Evolutionary conservation across 2,888 invertebrate genomes (phyloP).

Genomic region (Iselma pallidipennis): DNA sequence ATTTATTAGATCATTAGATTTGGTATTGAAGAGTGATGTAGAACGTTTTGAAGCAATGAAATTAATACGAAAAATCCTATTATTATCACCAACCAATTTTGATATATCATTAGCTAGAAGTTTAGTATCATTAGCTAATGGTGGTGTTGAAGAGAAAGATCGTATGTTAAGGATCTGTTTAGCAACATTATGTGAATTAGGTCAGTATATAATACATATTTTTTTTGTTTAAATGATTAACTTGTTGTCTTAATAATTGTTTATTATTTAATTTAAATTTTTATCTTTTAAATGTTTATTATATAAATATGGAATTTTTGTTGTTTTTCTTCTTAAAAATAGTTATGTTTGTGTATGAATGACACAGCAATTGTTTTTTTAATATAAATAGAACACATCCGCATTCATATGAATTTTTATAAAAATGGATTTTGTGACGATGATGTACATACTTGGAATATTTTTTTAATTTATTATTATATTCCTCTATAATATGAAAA

Average conservation of each 20-base stretch:
- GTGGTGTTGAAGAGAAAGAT: conserved; percentile 79
- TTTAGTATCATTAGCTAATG: conserved; percentile 80
- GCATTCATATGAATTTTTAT: too few species aligned
- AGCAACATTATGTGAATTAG: conserved; percentile 87
- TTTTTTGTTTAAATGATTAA: background rate
- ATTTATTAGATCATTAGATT: conserved; percentile 78
- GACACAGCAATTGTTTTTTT: background rate
- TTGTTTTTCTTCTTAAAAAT: conserved; percentile 1
- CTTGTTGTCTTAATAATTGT: too few species aligned
- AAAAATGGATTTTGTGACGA: too few species aligned
- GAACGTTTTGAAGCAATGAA: conserved; percentile 91
- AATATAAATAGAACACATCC: background rate
- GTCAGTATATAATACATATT: conserved; percentile 51
- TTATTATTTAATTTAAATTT: background rate
- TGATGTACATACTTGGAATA: too few species aligned
- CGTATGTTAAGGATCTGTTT: conserved; percentile 82
- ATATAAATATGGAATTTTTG: background rate
- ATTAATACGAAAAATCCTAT: conserved; percentile 74
- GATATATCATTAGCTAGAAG: conserved; percentile 78
- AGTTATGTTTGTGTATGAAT: conserved; percentile 5
- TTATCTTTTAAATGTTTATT: background rate
- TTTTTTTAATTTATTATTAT: too few species aligned
- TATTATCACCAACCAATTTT: conserved; percentile 67
- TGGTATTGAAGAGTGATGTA: conserved; percentile 87
- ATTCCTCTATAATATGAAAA: too few species aligned